Evolutionary conservation across 1,140 invertebrate species (phyloP).

Genomic region (Hetaerina americana): DNA sequence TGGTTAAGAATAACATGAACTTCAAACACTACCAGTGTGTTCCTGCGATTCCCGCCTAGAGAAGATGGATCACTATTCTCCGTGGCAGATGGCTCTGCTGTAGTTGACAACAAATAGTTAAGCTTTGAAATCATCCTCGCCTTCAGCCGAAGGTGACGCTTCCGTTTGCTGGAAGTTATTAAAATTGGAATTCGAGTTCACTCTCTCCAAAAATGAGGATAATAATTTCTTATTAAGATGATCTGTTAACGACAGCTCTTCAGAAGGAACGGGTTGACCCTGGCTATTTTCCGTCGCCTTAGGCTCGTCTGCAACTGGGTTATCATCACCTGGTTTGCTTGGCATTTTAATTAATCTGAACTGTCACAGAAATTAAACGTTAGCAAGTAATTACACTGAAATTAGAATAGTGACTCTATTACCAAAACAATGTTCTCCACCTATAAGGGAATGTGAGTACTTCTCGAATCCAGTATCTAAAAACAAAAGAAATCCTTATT

Average conservation of each 20-base stretch:
- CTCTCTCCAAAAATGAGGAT: constrained; percentile 39
- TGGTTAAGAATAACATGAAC: too few relatives aligned
- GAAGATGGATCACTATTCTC: too few relatives aligned
- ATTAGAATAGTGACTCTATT: too few relatives aligned
- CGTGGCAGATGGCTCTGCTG: not conserved
- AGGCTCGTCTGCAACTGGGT: too few relatives aligned
- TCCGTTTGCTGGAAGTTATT: not conserved
- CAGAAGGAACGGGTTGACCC: not conserved
- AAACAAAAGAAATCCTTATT: too few relatives aligned
- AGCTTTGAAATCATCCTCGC: not conserved
- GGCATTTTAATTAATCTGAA: not conserved
- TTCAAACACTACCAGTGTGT: too few relatives aligned
- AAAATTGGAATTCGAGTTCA: constrained; percentile 27
- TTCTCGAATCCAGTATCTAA: too few relatives aligned
- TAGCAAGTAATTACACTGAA: too few relatives aligned
- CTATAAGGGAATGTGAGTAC: too few relatives aligned
- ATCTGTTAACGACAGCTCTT: constrained; percentile 46
- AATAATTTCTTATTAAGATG: constrained; percentile 45
- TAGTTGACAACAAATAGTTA: not conserved
- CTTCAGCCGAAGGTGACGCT: not conserved
- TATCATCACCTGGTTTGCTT: not conserved
- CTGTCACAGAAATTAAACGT: too few relatives aligned
- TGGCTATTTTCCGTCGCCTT: not conserved
- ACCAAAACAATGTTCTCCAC: too few relatives aligned
- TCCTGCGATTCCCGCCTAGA: too few relatives aligned